Evolutionary conservation across 1,140 invertebrate genomes (phyloP), one percentile per base, ranked within the genome.

Genomic region (Patella vulgata): DNA sequence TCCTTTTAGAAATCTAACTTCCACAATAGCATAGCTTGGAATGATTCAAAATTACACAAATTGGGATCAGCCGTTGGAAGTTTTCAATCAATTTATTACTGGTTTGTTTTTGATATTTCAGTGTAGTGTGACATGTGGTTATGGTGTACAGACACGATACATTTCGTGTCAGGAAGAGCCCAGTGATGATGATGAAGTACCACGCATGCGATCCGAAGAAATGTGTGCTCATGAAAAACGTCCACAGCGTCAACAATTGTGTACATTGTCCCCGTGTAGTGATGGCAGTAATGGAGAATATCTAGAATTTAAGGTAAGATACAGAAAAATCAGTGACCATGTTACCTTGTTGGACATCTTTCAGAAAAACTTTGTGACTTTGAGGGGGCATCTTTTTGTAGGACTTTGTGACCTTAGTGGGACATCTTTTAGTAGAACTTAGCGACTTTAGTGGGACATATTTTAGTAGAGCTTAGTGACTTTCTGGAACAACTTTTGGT

Each of bases 61-160:
- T 33, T 52, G 21, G 9, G 27, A n/a, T n/a, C n/a, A 28, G 14
- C 21, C 11, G 12, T 33, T n/a, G 11, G 14, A n/a, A 53, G 0
- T 19, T 5, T 52, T 1, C 14, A 12, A 12, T 39, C 3, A 25
- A 55, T 46, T n/a, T n/a, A n/a, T n/a, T n/a, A n/a, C n/a, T n/a
- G 3, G 11, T 62, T 3, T 44, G 14, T 52, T 17, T 59, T 11
- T 52, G 17, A 14, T 59, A 19, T 58, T 44, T 31, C 67, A 73
- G 70, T 73, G 70, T 51, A 69, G 57, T 44, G 63, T 64, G 28
- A 63, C 60, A 5, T 73, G 70, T 59, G 70, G 70, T 9, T 52
- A 61, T 50, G 70, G 70, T 11, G 25, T n/a, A 12, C 63, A 70
- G 51, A 61, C 30, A 11, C 39, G 70, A n/a, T 40, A 48, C 3